A percentile compares a stretch with the other conserved stretches of the same genome.
Evolutionary conservation across 1,140 invertebrate species (phyloP).

Genomic region (Bicyclus anynana): DNA sequence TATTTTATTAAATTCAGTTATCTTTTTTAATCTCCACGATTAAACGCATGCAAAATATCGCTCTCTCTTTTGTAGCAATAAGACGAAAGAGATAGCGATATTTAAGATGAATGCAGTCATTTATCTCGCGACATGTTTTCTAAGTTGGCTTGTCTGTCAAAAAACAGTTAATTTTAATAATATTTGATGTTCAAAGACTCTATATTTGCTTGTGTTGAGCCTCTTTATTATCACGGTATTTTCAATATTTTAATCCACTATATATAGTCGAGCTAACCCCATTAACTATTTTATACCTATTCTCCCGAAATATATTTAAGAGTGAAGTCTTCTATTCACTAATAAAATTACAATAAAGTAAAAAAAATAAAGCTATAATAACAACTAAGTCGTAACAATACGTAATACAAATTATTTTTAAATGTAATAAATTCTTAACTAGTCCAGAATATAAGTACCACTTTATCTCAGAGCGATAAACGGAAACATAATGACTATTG

Average conservation of each 20-base stretch:
- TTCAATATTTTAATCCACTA: not conserved
- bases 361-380: not conserved
- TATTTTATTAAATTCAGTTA: too few relatives aligned
- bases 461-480: too few relatives aligned
- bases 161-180: too few relatives aligned
- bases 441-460: not conserved
- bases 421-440: not conserved
- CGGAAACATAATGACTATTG: too few relatives aligned
- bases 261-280: not conserved
- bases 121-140: too few relatives aligned
- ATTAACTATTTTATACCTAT: not conserved
- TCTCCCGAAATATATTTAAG: not conserved
- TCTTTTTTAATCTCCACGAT: too few relatives aligned
- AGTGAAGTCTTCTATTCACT: not conserved
- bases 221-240: not conserved
- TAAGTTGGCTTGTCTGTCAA: too few relatives aligned
- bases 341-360: not conserved
- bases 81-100: too few relatives aligned
- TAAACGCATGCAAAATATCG: too few relatives aligned
- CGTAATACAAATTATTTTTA: not conserved
- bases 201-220: not conserved
- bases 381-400: not conserved
- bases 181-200: too few relatives aligned
- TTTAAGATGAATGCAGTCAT: too few relatives aligned
- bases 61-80: too few relatives aligned